Base-by-base conservation (phyloP, 2,797 vertebrate genomes). In the Chaetodon trifasciatus region DNA sequence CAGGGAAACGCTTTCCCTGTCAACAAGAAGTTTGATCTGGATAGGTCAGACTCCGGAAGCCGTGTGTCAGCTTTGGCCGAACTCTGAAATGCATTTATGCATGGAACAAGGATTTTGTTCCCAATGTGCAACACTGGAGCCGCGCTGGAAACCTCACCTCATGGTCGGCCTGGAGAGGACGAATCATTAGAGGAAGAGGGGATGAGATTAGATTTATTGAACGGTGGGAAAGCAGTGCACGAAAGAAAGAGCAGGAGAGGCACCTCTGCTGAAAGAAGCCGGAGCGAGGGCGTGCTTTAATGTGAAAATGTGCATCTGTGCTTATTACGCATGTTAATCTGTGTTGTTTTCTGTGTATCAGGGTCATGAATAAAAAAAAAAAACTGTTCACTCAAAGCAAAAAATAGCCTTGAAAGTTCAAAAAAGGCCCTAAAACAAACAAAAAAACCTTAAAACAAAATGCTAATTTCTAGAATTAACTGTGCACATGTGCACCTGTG, bases 11-110 rank as follows among this genome's bases (percentile, higher is more conserved):
- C 44, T 65, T 56, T 55, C 61, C 21, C 13, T 23, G 21, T 16
- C 15, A 0, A 15, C 46, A 58, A 53, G 15, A 6, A 28, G 37
- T 4, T 40, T 35, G n/a, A 68, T 67, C 32, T 24, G 4, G 4
- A 32, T 4, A 13, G 44, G 13, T 40, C 47, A 12, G 32, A 21
- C 72, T 68, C 63, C 40, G 11, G 17, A 58, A 57, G 65, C 24
- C 40, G 23, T 23, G 24, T 23, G 60, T 50, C 46, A 61, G 70
- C 55, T n/a, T 32, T 35, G 23, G 68, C 46, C 64, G 61, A 71
- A 82, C 67, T 63, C 12, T 52, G 23, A 82, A 72, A 68, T 42
- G 28, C 71, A 75, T 40, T 67, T 53, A 68, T 68, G 56, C 39
- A 62, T 9, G 40, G 47, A 42, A 12, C 58, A 57, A 44, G 47